Conservation (phyloP, 2,888 invertebrate genomes). For the Choreutis nemorana region DNA sequence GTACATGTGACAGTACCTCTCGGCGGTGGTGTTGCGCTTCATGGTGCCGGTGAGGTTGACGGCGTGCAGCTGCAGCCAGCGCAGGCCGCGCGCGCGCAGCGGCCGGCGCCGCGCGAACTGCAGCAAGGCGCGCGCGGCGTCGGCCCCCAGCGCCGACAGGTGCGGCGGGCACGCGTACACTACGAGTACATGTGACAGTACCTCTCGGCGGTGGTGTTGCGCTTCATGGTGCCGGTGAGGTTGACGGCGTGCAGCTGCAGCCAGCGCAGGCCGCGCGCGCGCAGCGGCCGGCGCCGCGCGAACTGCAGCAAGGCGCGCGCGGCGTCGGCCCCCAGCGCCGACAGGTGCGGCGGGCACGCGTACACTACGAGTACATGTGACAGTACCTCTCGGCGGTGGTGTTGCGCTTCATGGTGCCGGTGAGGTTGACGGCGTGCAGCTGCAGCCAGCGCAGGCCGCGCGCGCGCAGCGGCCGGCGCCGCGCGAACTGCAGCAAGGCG, state of each 20-base stretch:
- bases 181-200: too few species aligned
- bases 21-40: slow-evolving; percentile 78
- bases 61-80: slow-evolving; percentile 95
- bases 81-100: slow-evolving; percentile 84
- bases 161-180: slow-evolving; percentile 97
- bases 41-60: slow-evolving; percentile 93
- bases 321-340: slow-evolving; percentile 92
- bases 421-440: slow-evolving; percentile 93
- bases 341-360: slow-evolving; percentile 95
- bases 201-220: slow-evolving; percentile 72
- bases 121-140: slow-evolving; percentile 88
- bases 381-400: slow-evolving; percentile 70
- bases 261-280: slow-evolving; percentile 89
- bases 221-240: slow-evolving; percentile 91
- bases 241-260: slow-evolving; percentile 94
- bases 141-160: slow-evolving; percentile 93
- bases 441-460: slow-evolving; percentile 94
- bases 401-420: slow-evolving; percentile 87
- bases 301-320: slow-evolving; percentile 88
- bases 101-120: slow-evolving; percentile 83
- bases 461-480: slow-evolving; percentile 80
- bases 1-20: too few species aligned
- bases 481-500: slow-evolving; percentile 86
- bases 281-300: slow-evolving; percentile 83
- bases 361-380: too few species aligned